Conservation (phyloP, 2,797 vertebrate genomes). For the Dryobates pubescens region DNA sequence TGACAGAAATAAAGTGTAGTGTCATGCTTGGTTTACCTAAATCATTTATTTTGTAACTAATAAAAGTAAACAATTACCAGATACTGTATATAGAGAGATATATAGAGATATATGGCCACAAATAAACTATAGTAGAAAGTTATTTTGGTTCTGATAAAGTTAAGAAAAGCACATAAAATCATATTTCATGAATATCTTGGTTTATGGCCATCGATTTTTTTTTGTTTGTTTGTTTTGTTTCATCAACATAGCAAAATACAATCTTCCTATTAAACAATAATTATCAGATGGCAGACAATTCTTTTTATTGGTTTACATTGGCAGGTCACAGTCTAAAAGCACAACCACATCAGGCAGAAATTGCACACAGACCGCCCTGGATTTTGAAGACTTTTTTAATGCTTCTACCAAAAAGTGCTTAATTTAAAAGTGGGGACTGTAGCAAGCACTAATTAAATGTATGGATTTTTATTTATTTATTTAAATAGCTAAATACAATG, state of each 20-base stretch:
- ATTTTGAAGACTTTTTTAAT: conserved; percentile 73
- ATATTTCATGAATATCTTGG: conserved; percentile 50
- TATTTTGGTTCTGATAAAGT: conserved; percentile 68
- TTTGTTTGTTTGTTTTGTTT: conserved; percentile 49
- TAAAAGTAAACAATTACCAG: conserved; percentile 69
- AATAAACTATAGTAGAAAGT: conserved; percentile 60
- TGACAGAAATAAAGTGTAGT: conserved; percentile 64
- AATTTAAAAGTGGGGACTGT: conserved; percentile 22
- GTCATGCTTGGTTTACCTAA: conserved; percentile 68
- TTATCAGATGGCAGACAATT: conserved; percentile 76
- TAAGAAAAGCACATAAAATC: conserved; percentile 69
- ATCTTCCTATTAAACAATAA: conserved; percentile 73
- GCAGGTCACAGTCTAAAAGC: conserved; percentile 74
- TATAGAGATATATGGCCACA: conserved; percentile 53
- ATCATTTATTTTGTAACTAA: conserved; percentile 70
- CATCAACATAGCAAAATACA: conserved; percentile 71
- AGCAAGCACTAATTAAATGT: not conserved
- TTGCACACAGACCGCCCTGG: conserved; percentile 65
- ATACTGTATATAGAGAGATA: conserved; percentile 51
- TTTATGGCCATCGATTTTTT: conserved; percentile 64
- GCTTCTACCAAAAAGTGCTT: conserved; percentile 45
- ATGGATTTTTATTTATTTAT: not conserved
- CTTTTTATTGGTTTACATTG: conserved; percentile 73
- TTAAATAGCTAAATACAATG: conserved; percentile 5
- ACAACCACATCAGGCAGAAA: conserved; percentile 73